Evolutionary conservation across 1,140 invertebrate genomes (phyloP), one percentile per base, ranked within the genome.

Genomic region (Drosophila orosa): DNA sequence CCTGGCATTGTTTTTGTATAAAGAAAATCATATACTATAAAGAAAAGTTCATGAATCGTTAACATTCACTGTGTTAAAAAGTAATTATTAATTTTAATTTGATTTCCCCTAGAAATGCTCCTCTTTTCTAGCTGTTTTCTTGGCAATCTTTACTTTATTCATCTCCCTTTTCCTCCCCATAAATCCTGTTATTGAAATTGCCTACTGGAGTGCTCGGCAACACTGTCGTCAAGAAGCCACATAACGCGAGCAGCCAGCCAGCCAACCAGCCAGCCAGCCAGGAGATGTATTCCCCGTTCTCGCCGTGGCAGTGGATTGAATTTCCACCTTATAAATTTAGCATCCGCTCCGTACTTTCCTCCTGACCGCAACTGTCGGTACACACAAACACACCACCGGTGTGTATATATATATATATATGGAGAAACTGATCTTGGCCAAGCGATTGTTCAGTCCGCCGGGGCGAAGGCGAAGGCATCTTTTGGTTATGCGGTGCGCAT

Each of bases 341-440:
- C 50, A 57, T 71, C 65, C 40, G 66, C 65, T 71, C 61, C 42
- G 66, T 47, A 71, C 67, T 71, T 57, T 71, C 68, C 52, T 71
- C 33, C 66, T 71, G 65, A 71, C 67, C 67, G 65, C 67, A 71
- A 71, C 65, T 69, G 67, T 69, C 48, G 48, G 65, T 40, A 69
- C 39, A 68, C 35, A 68, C 66, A 42, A 44, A 13, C 40, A 44
- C 40, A 44, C 40, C 40, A 15, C 44, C 8, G 12, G 13, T 25
- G 15, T 33, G 19, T 44, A 27, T 60, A 33, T 35, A 33, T 31
- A 17, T 42, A 5, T 59, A 59, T 62, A 62, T 62, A 59, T 62
- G 72, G 73, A 54, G 72, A 75, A 74, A 66, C 73, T 75, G 73
- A 75, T 75, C 73, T 75, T 74, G 73, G 72, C 54, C 65, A 75